Conservation (phyloP, 2,888 invertebrate genomes). For the Phania funesta region DNA sequence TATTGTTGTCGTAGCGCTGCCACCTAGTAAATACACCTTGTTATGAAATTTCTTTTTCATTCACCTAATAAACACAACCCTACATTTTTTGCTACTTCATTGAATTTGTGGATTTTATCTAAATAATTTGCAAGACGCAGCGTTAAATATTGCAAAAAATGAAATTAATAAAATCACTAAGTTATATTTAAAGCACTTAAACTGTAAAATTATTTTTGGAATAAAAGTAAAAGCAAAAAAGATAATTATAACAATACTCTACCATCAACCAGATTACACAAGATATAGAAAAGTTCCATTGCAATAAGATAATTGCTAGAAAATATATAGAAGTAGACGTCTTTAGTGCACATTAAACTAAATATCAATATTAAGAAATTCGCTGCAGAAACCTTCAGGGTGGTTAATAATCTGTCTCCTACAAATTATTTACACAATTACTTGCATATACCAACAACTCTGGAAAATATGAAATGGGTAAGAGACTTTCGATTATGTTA, state of each 20-base stretch:
- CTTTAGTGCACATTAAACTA: background rate
- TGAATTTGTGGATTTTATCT: conserved; percentile 23
- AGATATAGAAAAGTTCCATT: background rate
- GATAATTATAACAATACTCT: background rate
- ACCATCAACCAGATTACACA: background rate
- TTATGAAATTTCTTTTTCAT: too few species aligned
- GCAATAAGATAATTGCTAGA: background rate
- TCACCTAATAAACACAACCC: background rate
- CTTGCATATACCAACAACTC: conserved; percentile 11
- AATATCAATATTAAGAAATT: background rate
- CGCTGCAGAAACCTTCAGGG: background rate
- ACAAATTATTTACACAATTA: conserved; percentile 8
- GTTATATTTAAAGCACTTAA: background rate
- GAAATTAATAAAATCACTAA: background rate
- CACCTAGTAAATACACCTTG: too few species aligned
- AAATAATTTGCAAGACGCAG: conserved; percentile 43
- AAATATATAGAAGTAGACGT: background rate
- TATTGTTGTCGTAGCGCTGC: too few species aligned
- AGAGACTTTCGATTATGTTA: conserved; percentile 30
- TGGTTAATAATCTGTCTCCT: background rate
- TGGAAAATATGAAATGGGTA: conserved; percentile 69
- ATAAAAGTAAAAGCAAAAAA: background rate
- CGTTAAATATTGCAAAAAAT: conserved; percentile 23
- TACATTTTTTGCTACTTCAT: conserved; percentile 9
- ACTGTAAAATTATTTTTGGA: background rate